Evolutionary conservation across 1,140 invertebrate genomes (phyloP), one percentile per base, ranked within the genome.

Genomic region (Ips nitidus): DNA sequence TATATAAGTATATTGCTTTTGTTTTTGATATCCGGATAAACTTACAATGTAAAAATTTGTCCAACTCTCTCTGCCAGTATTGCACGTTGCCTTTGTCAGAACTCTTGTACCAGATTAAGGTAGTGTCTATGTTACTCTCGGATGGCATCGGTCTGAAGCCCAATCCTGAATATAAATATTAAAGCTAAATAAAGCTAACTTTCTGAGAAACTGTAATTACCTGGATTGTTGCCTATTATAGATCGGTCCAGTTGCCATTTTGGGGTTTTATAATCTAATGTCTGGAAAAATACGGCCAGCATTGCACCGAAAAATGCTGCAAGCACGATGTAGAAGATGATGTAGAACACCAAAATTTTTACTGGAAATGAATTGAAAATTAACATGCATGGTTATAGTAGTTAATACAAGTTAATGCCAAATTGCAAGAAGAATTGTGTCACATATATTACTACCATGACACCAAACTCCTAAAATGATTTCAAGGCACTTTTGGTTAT

Each of bases 271-370:
- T 84, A 82, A 79, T 97, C 93, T 77, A 98, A 83, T 41, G 95
- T 98, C 82, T 95, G 91, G 81, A 94, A 97, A 85, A 98, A 98
- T 74, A 97, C 89, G 65, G 92, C 89, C 81, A 98, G 84, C 89
- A 97, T 90, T 22, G 90, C 91, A 66, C 91, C 88, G 83, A 97
- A 98, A 86, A 98, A 98, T 45, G 91, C 89, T 74, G 90, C 87
- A 77, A 98, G 87, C 72, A 88, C 89, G 60, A 89, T 86, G 83
- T 97, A 98, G 86, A 96, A 98, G 81, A 97, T 89, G 69, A 95
- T 79, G 83, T 98, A 98, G 88, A 98, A 98, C 68, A 97, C 81
- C 71, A 93, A 86, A 83, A 98, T 96, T 86, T 96, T 95, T 63
- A 90, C 94, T 95, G 87, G 56, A 91, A 87, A 36, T 71, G 66